Evolutionary conservation across 1,140 invertebrate species (phyloP), one percentile per base, ranked within the genome.

Genomic region (Lutraria rhynchaena): DNA sequence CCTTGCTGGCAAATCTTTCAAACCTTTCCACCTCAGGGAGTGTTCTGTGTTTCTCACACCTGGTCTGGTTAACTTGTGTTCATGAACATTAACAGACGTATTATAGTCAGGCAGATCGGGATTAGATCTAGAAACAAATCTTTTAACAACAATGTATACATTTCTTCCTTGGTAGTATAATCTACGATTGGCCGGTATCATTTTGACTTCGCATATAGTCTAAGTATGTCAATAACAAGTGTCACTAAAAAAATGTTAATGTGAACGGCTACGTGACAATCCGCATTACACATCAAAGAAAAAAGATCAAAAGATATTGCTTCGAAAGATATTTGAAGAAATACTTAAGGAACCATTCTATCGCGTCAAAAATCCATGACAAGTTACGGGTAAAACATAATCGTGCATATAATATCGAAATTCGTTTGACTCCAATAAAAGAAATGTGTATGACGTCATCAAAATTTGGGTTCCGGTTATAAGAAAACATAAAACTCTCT

Each of bases 71-170:
- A 85, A 67, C 33, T 84, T 85, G 49, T 86, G 86, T 61, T 78
- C 73, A 67, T 88, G 82, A 13, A 87, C 58, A 60, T 88, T 81
- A 15, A 87, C 60, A 58, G 51, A 44, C 2, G 87, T 88, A 22
- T 88, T 88, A 51, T 88, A 88, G 63, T 88, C 86, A 17, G 87
- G 87, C 33, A 87, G 53, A 24, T 87, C 83, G 9, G 82, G 22
- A 15, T 31, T 27, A 44, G 5, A n/a, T 0, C 53, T 55, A 27
- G 24, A 35, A 13, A 13, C n/a, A 41, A 24, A 65, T 24, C 22
- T 37, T 65, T 41, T 65, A n/a, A n/a, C n/a, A 35, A 15, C 5
- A 17, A 57, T 29, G 13, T 27, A 29, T 4, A 27, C 2, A 57
- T n/a, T 27, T 22, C 5, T 27, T 27, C 3, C 7, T 27, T 29